phyloP scores from a whole-genome alignment of 2,888 invertebrate species.

The Diogma glabrata region DNA sequence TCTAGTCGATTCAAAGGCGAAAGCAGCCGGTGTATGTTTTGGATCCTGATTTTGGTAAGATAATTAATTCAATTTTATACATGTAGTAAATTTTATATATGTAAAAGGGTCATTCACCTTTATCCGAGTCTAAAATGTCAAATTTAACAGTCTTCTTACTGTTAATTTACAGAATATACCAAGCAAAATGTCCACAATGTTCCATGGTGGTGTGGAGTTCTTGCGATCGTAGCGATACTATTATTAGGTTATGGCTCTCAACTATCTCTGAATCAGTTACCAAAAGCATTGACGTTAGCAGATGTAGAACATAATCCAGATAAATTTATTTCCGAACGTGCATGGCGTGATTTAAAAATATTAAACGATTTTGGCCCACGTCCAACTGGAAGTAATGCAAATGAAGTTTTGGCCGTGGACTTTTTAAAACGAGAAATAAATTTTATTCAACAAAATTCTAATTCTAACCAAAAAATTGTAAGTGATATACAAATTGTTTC shows the following conservation, averaged over 20 bases:
- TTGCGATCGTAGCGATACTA: conserved; percentile 20
- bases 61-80: too few species aligned
- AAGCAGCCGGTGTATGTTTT: too few species aligned
- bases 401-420: conserved; percentile 59
- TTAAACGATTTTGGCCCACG: conserved; percentile 49
- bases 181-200: conserved; percentile 28
- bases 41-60: too few species aligned
- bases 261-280: conserved; percentile 24
- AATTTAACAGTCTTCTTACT: not conserved
- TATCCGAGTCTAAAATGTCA: too few species aligned
- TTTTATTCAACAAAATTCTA: conserved; percentile 39
- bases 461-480: conserved; percentile 45
- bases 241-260: conserved; percentile 21
- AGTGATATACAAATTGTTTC: conserved; percentile 53
- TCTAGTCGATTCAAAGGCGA: too few species aligned
- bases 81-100: too few species aligned
- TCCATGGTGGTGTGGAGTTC: conserved; percentile 23
- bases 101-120: too few species aligned
- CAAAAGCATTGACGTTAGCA: conserved; percentile 23
- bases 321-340: conserved; percentile 50
- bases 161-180: conserved; percentile 22
- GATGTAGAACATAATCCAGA: conserved; percentile 22
- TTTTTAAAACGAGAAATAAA: conserved; percentile 45
- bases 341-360: conserved; percentile 51
- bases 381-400: conserved; percentile 64